These are phyloP conservation scores for Drosophila setosimentum DNA, from an alignment of 2,888 invertebrate species.

Conservation along the genomic window DNA sequence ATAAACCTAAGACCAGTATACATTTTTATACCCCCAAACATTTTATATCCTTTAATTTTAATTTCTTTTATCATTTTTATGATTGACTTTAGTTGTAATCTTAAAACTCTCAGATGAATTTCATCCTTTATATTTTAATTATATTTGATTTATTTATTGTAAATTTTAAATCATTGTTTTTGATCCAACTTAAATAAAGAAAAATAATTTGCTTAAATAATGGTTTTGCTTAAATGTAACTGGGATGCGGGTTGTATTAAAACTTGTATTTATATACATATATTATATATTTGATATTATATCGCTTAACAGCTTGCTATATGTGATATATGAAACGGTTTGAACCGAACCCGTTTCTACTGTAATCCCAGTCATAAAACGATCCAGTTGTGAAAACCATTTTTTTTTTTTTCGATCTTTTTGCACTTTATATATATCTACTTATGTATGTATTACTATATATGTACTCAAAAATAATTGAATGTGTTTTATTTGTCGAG, in stretches of 20 bases:
- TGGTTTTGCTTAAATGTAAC: not conserved
- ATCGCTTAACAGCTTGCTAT: not conserved
- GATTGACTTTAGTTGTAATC: not conserved
- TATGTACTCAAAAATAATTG: not conserved
- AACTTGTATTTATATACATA: not conserved
- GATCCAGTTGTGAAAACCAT: not conserved
- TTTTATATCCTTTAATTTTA: not conserved
- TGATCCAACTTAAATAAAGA: not conserved
- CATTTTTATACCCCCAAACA: not conserved
- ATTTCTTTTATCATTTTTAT: not conserved
- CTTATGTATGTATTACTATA: too few species aligned
- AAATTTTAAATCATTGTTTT: not conserved
- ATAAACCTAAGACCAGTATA: not conserved
- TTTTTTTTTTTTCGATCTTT: not conserved
- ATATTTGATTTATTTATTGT: not conserved
- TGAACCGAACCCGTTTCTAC: not conserved
- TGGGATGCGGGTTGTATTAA: not conserved
- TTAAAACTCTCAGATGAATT: too few species aligned
- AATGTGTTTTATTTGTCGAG: not conserved
- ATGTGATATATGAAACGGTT: not conserved
- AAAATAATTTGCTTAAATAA: not conserved
- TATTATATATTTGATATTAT: not conserved
- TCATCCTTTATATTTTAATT: not conserved
- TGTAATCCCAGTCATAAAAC: not conserved
- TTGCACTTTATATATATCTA: too few species aligned